A percentile compares a stretch with the other conserved stretches of the same genome.
Conservation (phyloP, 2,113 vertebrate genomes). For the Manacus vitellinus region DNA sequence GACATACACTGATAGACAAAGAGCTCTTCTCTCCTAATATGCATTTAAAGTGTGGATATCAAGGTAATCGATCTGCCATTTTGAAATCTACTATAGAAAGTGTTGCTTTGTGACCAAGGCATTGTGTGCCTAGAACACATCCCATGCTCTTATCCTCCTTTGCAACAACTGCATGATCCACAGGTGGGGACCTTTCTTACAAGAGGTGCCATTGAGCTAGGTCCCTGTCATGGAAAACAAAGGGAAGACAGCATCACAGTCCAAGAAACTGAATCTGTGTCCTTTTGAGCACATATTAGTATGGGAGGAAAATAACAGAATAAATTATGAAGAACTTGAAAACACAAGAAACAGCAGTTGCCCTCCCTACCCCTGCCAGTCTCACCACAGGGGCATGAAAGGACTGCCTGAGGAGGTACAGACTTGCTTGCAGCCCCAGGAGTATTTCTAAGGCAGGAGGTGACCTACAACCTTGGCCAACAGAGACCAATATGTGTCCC, state of each 20-base stretch:
- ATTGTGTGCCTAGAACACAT: accelerated
- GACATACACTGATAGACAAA: neutral
- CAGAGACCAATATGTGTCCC: neutral
- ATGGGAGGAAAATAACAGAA: neutral
- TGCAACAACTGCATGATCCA: neutral
- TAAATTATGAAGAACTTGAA: neutral
- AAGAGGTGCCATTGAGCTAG: neutral
- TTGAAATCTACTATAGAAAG: neutral
- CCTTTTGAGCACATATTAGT: neutral
- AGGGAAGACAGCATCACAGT: neutral
- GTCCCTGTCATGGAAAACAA: neutral
- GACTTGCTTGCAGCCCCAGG: neutral
- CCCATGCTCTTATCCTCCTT: neutral
- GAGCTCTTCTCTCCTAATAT: neutral
- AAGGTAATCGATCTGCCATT: neutral
- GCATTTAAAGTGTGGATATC: neutral
- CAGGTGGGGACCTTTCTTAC: neutral
- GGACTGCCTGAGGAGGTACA: neutral
- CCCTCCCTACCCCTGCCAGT: neutral
- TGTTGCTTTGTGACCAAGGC: neutral
- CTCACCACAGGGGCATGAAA: neutral
- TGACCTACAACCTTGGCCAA: neutral
- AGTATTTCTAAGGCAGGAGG: neutral
- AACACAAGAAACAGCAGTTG: neutral
- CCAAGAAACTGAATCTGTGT: neutral